Conservation (phyloP, 2,113 vertebrate species). For the Ageneiosus marmoratus region DNA sequence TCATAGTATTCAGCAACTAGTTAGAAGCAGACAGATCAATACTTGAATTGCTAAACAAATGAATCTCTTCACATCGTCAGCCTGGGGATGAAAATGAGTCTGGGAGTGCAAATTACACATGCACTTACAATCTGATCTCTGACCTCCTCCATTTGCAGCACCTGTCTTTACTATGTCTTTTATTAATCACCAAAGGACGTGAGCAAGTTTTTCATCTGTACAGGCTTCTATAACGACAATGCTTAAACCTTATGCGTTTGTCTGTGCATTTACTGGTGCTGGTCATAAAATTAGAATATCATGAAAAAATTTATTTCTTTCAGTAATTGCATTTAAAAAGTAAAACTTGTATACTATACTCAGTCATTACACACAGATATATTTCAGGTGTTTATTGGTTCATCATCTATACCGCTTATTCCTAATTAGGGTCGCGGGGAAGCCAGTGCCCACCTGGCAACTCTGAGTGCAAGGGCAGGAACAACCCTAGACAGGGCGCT, state of each 20-base stretch:
- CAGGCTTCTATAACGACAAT: not conserved
- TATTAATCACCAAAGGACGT: slow-evolving; percentile 39
- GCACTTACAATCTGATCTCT: slow-evolving; percentile 46
- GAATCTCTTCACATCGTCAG: slow-evolving; percentile 55
- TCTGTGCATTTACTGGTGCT: not conserved
- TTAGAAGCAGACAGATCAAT: slow-evolving; percentile 71
- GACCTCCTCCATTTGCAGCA: slow-evolving; percentile 44
- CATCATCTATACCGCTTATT: too few relatives aligned
- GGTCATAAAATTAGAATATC: too few relatives aligned
- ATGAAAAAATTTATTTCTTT: too few relatives aligned
- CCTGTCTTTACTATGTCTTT: slow-evolving; percentile 48
- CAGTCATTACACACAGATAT: too few relatives aligned
- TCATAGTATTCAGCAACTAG: slow-evolving; percentile 53
- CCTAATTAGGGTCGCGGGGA: too few relatives aligned
- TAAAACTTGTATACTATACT: too few relatives aligned
- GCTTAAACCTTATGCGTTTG: not conserved
- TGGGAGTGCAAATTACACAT: slow-evolving; percentile 47
- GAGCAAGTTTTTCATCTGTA: not conserved
- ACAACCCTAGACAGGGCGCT: too few relatives aligned
- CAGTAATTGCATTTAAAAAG: too few relatives aligned
- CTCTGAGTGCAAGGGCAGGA: too few relatives aligned
- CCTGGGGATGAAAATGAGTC: slow-evolving; percentile 49
- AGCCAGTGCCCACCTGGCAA: too few relatives aligned
- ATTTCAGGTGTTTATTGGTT: too few relatives aligned
- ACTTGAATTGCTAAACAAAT: slow-evolving; percentile 72